Conservation (phyloP, 2,113 vertebrate species). For the Heterocephalus glaber region DNA sequence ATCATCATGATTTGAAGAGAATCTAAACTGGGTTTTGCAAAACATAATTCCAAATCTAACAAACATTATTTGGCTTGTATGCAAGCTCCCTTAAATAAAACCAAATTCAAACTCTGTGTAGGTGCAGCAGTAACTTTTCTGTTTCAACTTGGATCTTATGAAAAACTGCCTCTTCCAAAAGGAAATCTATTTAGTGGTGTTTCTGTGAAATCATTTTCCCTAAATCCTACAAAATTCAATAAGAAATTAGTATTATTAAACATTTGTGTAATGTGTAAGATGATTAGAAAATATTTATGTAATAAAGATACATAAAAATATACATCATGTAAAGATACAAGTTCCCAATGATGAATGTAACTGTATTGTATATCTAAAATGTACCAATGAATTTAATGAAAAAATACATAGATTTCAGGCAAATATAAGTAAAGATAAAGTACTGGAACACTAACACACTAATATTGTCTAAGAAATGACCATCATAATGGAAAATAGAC, state of each 20-base stretch:
- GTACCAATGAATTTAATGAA: too few species aligned
- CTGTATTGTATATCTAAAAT: too few species aligned
- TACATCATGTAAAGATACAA: too few species aligned
- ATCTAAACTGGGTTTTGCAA: neutral
- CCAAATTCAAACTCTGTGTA: neutral
- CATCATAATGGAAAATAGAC: neutral
- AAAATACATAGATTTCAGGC: neutral
- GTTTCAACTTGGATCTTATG: neutral
- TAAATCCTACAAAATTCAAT: slow-evolving; percentile 23
- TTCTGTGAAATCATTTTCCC: neutral
- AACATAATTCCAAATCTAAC: neutral
- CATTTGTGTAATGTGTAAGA: neutral
- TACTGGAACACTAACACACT: neutral
- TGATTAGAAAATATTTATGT: slow-evolving; percentile 19
- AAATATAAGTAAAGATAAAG: slow-evolving; percentile 43
- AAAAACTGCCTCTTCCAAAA: slow-evolving; percentile 26
- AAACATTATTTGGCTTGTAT: neutral
- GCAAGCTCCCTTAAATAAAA: slow-evolving; percentile 32
- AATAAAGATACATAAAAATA: slow-evolving; percentile 43
- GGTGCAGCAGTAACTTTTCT: neutral
- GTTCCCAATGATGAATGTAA: too few species aligned
- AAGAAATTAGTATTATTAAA: neutral
- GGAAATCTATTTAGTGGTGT: slow-evolving; percentile 10
- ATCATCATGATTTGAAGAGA: neutral
- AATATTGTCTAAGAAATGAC: neutral